A percentile compares a stretch with the other conserved stretches of the same genome.
Evolutionary conservation across 1,140 invertebrate genomes (phyloP).

Genomic region (Anoplolepis gracilipes): DNA sequence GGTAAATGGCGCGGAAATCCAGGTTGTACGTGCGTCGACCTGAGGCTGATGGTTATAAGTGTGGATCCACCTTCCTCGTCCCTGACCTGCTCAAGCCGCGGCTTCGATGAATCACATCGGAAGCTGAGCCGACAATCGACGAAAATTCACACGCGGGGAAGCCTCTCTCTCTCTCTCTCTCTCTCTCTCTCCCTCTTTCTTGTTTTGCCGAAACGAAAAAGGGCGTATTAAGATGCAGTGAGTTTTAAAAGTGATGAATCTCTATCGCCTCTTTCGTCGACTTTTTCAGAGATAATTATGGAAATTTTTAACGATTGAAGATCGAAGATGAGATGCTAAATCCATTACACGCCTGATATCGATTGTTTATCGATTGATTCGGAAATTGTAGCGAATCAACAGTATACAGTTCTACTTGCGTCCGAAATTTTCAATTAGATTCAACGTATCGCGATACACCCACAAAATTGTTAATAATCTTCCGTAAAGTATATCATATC

Average conservation of each 20-base stretch:
- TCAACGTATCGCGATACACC: neutral
- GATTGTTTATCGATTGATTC: neutral
- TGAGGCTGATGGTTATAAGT: slow-evolving; percentile 56
- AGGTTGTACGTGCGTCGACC: slow-evolving; percentile 65
- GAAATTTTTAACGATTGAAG: neutral
- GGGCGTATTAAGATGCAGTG: neutral
- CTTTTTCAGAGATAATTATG: neutral
- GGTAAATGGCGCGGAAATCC: slow-evolving; percentile 72
- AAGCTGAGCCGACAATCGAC: slow-evolving; percentile 71
- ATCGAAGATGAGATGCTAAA: neutral
- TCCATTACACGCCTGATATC: neutral
- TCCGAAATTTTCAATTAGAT: neutral
- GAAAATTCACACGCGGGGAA: slow-evolving; percentile 59
- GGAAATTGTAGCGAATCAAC: neutral
- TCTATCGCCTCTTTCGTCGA: neutral
- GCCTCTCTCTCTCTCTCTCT: neutral
- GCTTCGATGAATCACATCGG: slow-evolving; percentile 74
- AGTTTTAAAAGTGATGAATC: neutral
- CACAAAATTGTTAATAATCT: neutral
- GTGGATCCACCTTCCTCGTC: slow-evolving; percentile 52
- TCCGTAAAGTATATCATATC: neutral
- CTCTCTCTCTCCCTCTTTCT: neutral
- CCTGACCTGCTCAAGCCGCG: slow-evolving; percentile 72
- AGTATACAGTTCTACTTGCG: neutral
- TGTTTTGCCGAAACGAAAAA: neutral